Percentiles rank a stretch among this genome's conserved stretches.
These are phyloP conservation scores for Pangasianodon hypophthalmus DNA, from an alignment of 2,113 vertebrate genomes.

Conservation along the genomic window DNA sequence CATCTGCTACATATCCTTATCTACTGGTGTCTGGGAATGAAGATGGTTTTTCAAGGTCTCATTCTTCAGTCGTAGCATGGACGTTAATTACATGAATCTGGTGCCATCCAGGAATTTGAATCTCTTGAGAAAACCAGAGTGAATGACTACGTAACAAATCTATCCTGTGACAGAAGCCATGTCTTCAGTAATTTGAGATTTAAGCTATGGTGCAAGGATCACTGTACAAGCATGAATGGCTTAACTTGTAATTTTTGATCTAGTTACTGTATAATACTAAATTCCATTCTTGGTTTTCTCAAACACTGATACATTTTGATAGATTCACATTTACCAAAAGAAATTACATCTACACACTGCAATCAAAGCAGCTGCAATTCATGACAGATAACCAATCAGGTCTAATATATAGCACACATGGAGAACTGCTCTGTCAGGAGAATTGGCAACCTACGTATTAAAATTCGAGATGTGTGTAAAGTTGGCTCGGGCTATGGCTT, in stretches of 20 bases:
- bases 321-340: slow-evolving; percentile 33
- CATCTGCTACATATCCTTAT: slow-evolving; percentile 40
- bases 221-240: slow-evolving; percentile 10
- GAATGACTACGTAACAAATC: slow-evolving; percentile 15
- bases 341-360: slow-evolving; percentile 43
- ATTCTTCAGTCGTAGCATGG: slow-evolving; percentile 16
- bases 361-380: slow-evolving; percentile 50
- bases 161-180: background rate
- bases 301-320: slow-evolving; percentile 32
- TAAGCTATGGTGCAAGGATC: slow-evolving; percentile 9
- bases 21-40: slow-evolving; percentile 30
- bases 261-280: slow-evolving; percentile 14
- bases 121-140: slow-evolving; percentile 20
- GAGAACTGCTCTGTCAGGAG: slow-evolving; percentile 58
- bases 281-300: slow-evolving; percentile 25
- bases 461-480: slow-evolving; percentile 60
- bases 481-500: slow-evolving; percentile 53
- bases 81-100: slow-evolving; percentile 34
- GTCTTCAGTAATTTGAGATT: slow-evolving; percentile 23
- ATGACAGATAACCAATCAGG: slow-evolving; percentile 55
- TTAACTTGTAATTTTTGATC: slow-evolving; percentile 11
- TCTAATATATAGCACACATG: slow-evolving; percentile 45
- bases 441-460: slow-evolving; percentile 51
- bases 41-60: slow-evolving; percentile 29
- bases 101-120: slow-evolving; percentile 25